phyloP scores from a whole-genome alignment of 2,113 vertebrate genomes.

The Mobula birostris region DNA sequence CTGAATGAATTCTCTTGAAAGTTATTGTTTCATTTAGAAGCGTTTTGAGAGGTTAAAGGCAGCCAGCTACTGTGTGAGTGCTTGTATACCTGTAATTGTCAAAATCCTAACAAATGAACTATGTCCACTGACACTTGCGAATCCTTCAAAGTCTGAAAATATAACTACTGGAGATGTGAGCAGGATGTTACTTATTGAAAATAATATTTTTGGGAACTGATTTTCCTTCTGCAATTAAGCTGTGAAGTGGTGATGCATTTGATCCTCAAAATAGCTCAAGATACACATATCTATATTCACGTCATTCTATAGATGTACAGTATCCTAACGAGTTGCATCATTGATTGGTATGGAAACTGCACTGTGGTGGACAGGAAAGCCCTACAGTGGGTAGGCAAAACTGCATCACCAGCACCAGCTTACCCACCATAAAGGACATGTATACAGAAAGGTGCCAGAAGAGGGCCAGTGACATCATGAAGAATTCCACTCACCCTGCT shows the following conservation, averaged over 20 bases:
- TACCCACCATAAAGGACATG: no score
- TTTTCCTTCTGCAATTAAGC: background rate
- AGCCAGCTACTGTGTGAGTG: background rate
- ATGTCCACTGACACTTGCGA: background rate
- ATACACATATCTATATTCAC: no score
- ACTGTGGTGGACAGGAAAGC: no score
- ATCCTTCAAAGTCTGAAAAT: background rate
- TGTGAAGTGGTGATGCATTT: background rate
- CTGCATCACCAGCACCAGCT: no score
- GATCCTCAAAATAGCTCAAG: no score
- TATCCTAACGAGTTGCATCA: no score
- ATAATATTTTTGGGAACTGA: background rate
- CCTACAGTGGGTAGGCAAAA: no score
- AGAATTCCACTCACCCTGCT: no score
- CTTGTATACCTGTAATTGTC: background rate
- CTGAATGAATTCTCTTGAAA: background rate
- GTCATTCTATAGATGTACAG: no score
- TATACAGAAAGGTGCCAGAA: no score
- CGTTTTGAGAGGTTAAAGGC: background rate
- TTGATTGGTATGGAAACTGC: no score
- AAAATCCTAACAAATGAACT: background rate
- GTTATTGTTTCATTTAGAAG: background rate
- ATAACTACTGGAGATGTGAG: background rate
- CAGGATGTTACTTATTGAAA: background rate
- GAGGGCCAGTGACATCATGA: no score